Evolutionary conservation across 2,888 invertebrate genomes (phyloP).

Genomic region (Invenusta paracnida): DNA sequence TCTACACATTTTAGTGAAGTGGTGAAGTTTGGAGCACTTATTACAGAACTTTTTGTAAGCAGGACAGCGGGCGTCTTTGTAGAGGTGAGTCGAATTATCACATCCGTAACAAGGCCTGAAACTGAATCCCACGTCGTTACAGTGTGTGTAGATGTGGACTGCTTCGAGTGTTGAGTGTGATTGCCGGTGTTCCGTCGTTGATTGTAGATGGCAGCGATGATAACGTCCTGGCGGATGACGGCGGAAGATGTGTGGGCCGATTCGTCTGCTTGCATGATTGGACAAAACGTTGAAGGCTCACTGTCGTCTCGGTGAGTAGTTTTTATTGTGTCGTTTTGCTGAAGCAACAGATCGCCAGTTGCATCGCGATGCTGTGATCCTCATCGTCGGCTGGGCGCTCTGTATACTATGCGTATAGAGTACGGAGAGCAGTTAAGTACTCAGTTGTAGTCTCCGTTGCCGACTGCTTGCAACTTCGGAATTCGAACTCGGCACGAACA

Average conservation of each 20-base stretch:
- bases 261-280: constrained; percentile 31
- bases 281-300: background rate
- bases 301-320: constrained; percentile 9
- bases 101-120: background rate
- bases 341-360: constrained; percentile 2
- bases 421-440: constrained; percentile 32
- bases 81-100: background rate
- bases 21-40: constrained; percentile 3
- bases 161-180: background rate
- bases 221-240: background rate
- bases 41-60: constrained; percentile 5
- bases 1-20: background rate
- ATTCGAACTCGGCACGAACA: constrained; percentile 19
- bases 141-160: background rate
- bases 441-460: background rate
- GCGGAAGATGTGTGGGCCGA: constrained; percentile 19
- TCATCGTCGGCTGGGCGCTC: constrained; percentile 7
- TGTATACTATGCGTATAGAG: background rate
- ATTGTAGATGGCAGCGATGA: background rate
- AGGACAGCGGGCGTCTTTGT: background rate
- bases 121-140: background rate
- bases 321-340: constrained; percentile 27
- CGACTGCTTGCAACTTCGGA: constrained; percentile 12
- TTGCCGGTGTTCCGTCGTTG: background rate
- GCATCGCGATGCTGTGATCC: constrained; percentile 14